Base-by-base conservation (phyloP, 2,888 invertebrate genomes). In the Axea sp. region DNA sequence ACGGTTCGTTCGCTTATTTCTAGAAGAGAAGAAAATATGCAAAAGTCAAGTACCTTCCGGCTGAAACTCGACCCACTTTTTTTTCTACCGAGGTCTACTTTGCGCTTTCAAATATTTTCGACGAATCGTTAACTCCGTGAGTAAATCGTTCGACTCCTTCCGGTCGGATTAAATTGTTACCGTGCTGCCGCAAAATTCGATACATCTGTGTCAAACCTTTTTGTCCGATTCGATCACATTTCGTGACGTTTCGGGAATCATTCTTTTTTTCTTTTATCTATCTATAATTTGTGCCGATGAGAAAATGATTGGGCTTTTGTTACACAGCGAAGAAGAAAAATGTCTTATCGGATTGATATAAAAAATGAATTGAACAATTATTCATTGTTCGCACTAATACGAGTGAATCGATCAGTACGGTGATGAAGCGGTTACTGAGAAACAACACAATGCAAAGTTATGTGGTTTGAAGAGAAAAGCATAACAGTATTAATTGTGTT, bases 31-130 rank as follows among this genome's bases (percentile, higher is more conserved):
- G 17, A 26, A 37, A 51, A 37, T 39, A 28, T n/a, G 22, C 11
- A 37, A 53, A 37, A 28, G 39, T 53, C 26, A 37, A 53, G 53
- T 15, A 28, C 22, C 28, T 37, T 53, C 26, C 37, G 53, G 37
- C 35, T 39, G 6, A 35, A 53, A 53, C 53, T 53, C 53, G 53
- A 53, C 53, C 53, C 37, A 53, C 26, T 53, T 37, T 53, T 28
- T 53, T 26, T 14, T 12, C 14, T n/a, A n/a, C 35, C 11, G 51
- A 24, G 12, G 24, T 37, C 33, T 26, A 33, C 37, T 22, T 19
- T 22, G 51, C 11, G 33, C 51, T 51, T 53, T 37, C 15, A 33
- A 53, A 53, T 15, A 33, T 37, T 53, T 53, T 26, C 53, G 14
- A 37, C 37, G 37, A 35, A 11, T 37, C 37, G 53, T 53, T 53